phyloP scores from a whole-genome alignment of 1,140 invertebrate species.

The Vanessa atalanta region DNA sequence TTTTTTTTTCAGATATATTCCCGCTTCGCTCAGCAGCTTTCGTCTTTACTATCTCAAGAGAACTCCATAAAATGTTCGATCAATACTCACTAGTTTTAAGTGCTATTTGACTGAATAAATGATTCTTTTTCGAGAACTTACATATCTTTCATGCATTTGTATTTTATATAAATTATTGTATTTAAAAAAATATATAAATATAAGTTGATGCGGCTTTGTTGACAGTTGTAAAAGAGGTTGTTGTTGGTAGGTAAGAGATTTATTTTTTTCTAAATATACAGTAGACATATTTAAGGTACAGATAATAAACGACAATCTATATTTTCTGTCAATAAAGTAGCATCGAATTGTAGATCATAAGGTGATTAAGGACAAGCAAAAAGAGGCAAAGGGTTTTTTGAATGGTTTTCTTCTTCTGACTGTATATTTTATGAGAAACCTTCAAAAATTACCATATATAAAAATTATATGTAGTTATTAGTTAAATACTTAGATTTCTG shows the following conservation, averaged over 20 bases:
- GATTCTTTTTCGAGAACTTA: constrained; percentile 55
- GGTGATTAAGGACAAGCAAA: constrained; percentile 70
- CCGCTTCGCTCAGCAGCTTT: constrained; percentile 44
- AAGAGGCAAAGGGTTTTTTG: constrained; percentile 76
- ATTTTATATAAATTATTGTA: constrained; percentile 71
- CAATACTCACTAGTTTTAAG: constrained; percentile 75
- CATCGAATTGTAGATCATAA: constrained; percentile 47
- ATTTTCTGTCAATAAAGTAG: constrained; percentile 51
- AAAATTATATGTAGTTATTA: constrained; percentile 51
- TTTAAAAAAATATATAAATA: constrained; percentile 45
- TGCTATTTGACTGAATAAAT: constrained; percentile 66
- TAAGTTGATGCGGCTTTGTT: constrained; percentile 53
- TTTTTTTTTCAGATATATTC: constrained; percentile 55
- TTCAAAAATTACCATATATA: constrained; percentile 71
- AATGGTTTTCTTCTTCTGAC: constrained; percentile 65
- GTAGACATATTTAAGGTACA: constrained; percentile 34
- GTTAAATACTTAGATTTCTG: constrained; percentile 51
- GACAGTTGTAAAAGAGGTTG: constrained; percentile 33
- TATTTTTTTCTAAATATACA: constrained; percentile 14
- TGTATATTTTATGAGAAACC: constrained; percentile 75
- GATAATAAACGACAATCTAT: constrained; percentile 31
- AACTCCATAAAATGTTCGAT: constrained; percentile 37
- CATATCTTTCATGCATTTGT: constrained; percentile 76
- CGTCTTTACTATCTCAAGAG: constrained; percentile 18
- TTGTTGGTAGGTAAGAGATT: constrained; percentile 18